phyloP scores from a whole-genome alignment of 2,113 vertebrate species.

The Xenus cinereus region DNA sequence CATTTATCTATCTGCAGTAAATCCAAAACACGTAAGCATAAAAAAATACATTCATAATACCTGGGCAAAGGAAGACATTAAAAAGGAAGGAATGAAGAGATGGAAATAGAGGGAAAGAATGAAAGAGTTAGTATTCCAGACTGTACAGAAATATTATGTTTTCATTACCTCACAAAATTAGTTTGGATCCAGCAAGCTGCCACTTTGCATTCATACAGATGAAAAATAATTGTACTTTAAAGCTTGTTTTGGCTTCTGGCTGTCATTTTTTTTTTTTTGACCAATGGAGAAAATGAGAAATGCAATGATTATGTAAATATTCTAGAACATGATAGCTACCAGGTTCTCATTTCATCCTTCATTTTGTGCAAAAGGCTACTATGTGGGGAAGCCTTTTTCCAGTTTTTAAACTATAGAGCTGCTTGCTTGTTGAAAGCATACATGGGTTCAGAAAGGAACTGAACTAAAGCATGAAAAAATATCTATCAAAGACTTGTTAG shows the following conservation, averaged over 20 bases:
- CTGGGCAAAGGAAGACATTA: background rate
- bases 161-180: background rate
- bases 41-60: background rate
- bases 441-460: background rate
- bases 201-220: background rate
- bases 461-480: background rate
- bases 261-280: background rate
- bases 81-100: background rate
- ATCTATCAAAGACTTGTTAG: background rate
- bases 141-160: background rate
- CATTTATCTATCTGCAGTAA: background rate
- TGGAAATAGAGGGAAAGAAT: background rate
- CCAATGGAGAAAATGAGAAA: background rate
- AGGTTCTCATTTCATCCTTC: background rate
- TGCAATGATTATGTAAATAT: background rate
- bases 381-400: background rate
- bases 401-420: background rate
- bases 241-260: background rate
- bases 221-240: background rate
- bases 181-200: background rate
- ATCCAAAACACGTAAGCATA: background rate
- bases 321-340: background rate
- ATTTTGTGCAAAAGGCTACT: background rate
- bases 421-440: background rate
- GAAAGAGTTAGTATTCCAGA: background rate